phyloP scores from a whole-genome alignment of 1,140 invertebrate species.

The Cepaea nemoralis region DNA sequence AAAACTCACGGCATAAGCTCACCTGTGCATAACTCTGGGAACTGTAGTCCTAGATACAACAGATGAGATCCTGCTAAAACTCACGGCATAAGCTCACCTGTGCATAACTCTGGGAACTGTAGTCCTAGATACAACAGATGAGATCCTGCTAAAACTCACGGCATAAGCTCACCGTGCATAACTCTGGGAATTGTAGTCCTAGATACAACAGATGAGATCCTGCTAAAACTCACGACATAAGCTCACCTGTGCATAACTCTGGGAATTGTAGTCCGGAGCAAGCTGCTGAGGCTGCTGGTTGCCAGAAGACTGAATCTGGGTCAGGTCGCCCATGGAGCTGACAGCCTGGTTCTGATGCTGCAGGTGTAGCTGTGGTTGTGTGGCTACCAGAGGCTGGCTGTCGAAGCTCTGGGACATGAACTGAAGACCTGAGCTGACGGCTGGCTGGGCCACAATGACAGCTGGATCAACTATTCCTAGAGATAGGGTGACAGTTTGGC shows the following conservation, averaged over 20 bases:
- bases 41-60: no score
- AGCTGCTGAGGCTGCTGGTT: background rate
- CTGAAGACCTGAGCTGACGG: slow-evolving; percentile 6
- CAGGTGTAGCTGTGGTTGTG: background rate
- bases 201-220: no score
- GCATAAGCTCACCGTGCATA: no score
- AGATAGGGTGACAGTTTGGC: background rate
- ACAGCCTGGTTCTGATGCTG: background rate
- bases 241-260: slow-evolving; percentile 16
- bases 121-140: no score
- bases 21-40: no score
- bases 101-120: no score
- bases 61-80: no score
- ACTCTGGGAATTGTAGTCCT: no score
- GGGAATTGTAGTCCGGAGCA: slow-evolving; percentile 14
- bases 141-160: no score
- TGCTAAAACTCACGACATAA: no score
- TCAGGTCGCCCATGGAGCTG: background rate
- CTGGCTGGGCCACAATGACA: slow-evolving; percentile 67
- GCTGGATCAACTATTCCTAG: slow-evolving; percentile 68
- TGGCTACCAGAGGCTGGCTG: background rate
- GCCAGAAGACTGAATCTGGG: background rate
- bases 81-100: no score
- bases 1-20: no score
- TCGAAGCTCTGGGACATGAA: slow-evolving; percentile 18